Evolutionary conservation across 2,797 vertebrate species (phyloP).

Genomic region (Xenopus petersii): DNA sequence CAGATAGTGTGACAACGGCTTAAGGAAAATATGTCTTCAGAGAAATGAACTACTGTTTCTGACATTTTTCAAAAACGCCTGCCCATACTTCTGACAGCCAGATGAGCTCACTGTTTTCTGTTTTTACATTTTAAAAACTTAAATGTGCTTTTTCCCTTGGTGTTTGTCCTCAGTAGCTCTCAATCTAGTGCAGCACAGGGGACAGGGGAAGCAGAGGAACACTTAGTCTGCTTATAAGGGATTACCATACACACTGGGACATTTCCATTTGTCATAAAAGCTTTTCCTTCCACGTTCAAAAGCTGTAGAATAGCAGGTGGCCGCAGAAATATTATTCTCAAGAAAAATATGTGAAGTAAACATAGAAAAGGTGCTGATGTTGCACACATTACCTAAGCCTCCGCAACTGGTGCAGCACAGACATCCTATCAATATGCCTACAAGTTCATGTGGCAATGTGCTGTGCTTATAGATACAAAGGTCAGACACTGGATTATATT

Average conservation of each 20-base stretch:
- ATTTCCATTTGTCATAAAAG: neutral
- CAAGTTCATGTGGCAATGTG: neutral
- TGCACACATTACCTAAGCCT: neutral
- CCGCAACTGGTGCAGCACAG: neutral
- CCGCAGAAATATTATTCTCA: neutral
- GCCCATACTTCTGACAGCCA: slow-evolving; percentile 25
- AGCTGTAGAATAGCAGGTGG: neutral
- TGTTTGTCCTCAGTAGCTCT: neutral
- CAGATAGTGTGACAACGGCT: slow-evolving; percentile 34
- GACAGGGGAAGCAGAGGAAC: neutral
- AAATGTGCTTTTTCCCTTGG: slow-evolving; percentile 7
- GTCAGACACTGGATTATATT: too few species aligned
- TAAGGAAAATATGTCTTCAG: slow-evolving; percentile 33
- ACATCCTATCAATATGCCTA: neutral
- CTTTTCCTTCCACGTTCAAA: neutral
- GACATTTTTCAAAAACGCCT: slow-evolving; percentile 29
- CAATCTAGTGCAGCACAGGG: neutral
- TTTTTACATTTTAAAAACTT: slow-evolving; percentile 14
- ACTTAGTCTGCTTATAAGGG: neutral
- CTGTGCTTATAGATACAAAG: neutral
- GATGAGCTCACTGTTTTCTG: slow-evolving; percentile 6
- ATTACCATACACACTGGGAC: neutral
- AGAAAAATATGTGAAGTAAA: neutral
- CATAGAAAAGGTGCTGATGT: neutral
- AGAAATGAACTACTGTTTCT: slow-evolving; percentile 26